Conservation (phyloP, 2,113 vertebrate species). For the Lagopus muta region DNA sequence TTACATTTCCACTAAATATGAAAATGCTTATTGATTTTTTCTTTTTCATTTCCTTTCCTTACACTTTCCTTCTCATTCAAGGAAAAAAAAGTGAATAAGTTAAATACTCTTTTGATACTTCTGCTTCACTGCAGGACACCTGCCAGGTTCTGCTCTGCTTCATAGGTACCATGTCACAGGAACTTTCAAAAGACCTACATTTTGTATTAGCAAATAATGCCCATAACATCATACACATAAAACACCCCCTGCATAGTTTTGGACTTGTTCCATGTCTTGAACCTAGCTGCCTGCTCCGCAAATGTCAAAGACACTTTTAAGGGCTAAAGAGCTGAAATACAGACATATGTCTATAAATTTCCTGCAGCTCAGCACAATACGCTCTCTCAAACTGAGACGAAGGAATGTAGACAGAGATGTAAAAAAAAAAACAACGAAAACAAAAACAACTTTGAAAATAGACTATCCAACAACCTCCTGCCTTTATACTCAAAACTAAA, state of each 20-base stretch:
- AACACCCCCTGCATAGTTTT: neutral
- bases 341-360: neutral
- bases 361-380: neutral
- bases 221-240: neutral
- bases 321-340: neutral
- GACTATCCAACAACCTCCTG: neutral
- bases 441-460: neutral
- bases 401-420: neutral
- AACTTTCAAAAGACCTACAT: neutral
- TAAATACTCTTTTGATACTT: neutral
- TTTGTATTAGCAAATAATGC: slow-evolving; percentile 7
- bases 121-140: neutral
- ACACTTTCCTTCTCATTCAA: neutral
- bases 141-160: slow-evolving; percentile 10
- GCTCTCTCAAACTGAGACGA: neutral
- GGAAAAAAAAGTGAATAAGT: neutral
- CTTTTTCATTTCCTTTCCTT: neutral
- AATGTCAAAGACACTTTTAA: neutral
- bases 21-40: neutral
- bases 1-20: neutral
- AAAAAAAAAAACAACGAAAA: neutral
- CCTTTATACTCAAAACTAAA: neutral
- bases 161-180: neutral
- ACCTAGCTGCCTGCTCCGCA: neutral
- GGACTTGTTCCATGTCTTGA: neutral